Percentiles rank a stretch among this genome's conserved stretches.
These are phyloP conservation scores for Propithecus coquereli DNA, from an alignment of 2,113 vertebrate species.

Conservation along the genomic window DNA sequence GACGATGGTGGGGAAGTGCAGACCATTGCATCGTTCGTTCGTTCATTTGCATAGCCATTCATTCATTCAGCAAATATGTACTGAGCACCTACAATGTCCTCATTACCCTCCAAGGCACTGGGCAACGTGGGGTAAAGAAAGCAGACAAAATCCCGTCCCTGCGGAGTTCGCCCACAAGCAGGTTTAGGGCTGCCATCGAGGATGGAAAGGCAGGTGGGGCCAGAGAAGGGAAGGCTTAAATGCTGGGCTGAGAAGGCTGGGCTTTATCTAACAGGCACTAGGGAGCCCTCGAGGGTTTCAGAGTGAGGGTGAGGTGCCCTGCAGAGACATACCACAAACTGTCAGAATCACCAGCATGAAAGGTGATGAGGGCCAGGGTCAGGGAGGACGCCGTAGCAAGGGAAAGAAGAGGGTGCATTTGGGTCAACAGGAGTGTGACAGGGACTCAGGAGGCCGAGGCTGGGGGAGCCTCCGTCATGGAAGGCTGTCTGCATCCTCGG, in stretches of 20 bases:
- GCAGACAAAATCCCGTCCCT: neutral
- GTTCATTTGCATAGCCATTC: neutral
- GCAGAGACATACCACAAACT: neutral
- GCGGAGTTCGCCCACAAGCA: neutral
- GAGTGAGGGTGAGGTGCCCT: neutral
- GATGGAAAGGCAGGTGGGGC: neutral
- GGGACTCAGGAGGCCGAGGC: neutral
- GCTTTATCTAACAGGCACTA: neutral
- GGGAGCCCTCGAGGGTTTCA: neutral
- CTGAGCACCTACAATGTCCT: neutral
- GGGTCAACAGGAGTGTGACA: neutral
- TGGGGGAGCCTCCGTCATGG: neutral
- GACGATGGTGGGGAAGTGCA: too few relatives aligned
- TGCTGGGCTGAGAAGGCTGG: neutral
- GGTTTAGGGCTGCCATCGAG: neutral
- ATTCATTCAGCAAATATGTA: neutral
- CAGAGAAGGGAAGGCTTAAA: neutral
- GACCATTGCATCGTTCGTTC: neutral
- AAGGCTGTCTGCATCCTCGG: neutral
- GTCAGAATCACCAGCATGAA: neutral
- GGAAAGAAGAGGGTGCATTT: rapidly evolving
- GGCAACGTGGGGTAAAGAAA: neutral
- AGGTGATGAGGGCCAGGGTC: neutral
- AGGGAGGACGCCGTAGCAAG: neutral
- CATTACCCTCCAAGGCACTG: neutral